These are phyloP conservation scores for Apostichopus leukothele DNA, from an alignment of 53 echinoderm and acorn worm species.

Conservation along the genomic window DNA sequence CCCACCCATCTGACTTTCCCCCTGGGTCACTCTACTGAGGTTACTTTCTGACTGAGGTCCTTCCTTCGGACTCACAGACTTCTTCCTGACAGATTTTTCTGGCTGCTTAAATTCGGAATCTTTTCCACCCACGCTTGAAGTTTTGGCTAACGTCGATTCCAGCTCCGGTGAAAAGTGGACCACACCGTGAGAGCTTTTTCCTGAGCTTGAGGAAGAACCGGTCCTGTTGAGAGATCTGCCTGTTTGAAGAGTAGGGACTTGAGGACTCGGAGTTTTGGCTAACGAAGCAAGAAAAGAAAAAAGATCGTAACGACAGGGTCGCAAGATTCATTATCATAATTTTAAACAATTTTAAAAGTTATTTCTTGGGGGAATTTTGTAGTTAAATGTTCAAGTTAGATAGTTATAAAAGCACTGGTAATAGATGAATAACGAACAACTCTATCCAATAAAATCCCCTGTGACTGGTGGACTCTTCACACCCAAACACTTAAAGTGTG, in stretches of 20 bases:
- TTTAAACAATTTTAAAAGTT: too few relatives aligned
- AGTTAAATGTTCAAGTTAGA: too few relatives aligned
- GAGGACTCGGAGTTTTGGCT: conserved; percentile 30
- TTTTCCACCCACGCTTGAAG: not conserved
- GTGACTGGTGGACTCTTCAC: too few relatives aligned
- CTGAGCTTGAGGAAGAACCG: conserved; percentile 64
- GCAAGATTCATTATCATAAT: too few relatives aligned
- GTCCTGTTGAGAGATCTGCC: conserved; percentile 62
- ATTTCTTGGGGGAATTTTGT: too few relatives aligned
- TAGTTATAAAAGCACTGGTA: too few relatives aligned
- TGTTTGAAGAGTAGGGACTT: not conserved
- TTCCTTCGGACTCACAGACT: conserved; percentile 12
- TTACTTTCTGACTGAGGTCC: not conserved
- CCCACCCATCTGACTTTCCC: not conserved
- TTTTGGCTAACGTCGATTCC: not conserved
- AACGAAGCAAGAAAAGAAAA: not conserved
- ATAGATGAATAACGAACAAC: too few relatives aligned
- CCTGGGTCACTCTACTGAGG: not conserved
- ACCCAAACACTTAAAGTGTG: too few relatives aligned
- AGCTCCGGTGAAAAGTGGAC: conserved; percentile 34
- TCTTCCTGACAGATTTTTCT: not conserved
- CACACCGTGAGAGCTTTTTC: conserved; percentile 68
- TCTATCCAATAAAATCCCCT: too few relatives aligned
- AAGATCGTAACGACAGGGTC: not conserved
- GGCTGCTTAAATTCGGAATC: conserved; percentile 15